A percentile compares a stretch with the other conserved stretches of the same genome.
phyloP scores from a whole-genome alignment of 2,888 invertebrate genomes.

The Apomyelois bistriatella region DNA sequence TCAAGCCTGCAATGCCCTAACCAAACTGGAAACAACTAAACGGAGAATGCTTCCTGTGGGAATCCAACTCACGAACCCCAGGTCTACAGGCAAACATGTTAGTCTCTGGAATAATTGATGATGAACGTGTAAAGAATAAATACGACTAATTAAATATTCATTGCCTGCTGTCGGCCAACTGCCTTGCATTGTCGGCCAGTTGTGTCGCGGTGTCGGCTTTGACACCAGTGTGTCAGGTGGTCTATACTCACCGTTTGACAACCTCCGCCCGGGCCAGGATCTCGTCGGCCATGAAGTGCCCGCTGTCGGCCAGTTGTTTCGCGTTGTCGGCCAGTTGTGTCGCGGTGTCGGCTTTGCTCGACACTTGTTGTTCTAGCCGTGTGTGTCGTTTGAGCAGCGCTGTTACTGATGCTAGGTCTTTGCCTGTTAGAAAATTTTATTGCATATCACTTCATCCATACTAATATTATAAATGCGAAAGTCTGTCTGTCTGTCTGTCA shows the following conservation, averaged over 20 bases:
- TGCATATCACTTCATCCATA: too few relatives aligned
- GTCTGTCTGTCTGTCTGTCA: too few relatives aligned
- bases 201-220: conserved; percentile 85
- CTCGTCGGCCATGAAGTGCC: conserved; percentile 95
- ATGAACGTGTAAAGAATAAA: too few relatives aligned
- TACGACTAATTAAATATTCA: too few relatives aligned
- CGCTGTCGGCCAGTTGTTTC: conserved; percentile 86
- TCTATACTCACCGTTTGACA: conserved; percentile 42
- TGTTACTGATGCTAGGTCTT: conserved; percentile 92
- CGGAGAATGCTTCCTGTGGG: too few relatives aligned
- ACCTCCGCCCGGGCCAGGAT: conserved; percentile 85
- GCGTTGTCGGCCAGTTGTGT: conserved; percentile 89
- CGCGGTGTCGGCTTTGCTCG: conserved; percentile 90
- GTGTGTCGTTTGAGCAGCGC: conserved; percentile 89
- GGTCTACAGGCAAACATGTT: too few relatives aligned
- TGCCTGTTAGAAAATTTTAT: conserved; percentile 76
- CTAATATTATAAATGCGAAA: too few relatives aligned
- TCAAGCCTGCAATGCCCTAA: too few relatives aligned
- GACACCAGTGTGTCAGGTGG: too few relatives aligned
- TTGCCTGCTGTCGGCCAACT: conserved; percentile 89
- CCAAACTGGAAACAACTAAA: too few relatives aligned
- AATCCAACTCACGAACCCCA: too few relatives aligned
- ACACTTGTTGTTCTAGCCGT: conserved; percentile 92
- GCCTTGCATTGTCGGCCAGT: conserved; percentile 88
- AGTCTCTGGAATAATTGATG: too few relatives aligned